These are phyloP conservation scores for Alces alces DNA, from an alignment of 2,113 vertebrate species.

Conservation along the genomic window DNA sequence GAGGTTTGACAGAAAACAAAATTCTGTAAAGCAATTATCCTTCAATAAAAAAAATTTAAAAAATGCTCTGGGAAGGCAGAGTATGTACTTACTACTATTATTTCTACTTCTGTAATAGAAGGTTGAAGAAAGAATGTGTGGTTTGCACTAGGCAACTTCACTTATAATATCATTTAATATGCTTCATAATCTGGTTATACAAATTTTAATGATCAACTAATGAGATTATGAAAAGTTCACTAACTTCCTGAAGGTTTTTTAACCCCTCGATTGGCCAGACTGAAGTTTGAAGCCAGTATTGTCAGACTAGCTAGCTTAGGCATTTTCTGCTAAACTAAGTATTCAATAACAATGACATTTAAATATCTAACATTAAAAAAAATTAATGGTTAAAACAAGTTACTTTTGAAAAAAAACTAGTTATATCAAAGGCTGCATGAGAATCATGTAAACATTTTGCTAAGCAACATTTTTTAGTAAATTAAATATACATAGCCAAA, in stretches of 20 bases:
- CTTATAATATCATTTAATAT: background rate
- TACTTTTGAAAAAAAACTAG: background rate
- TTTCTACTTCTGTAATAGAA: background rate
- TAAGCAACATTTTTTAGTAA: slow-evolving; percentile 13
- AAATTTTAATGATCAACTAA: background rate
- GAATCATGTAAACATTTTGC: background rate
- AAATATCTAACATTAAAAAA: background rate
- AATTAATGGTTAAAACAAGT: background rate
- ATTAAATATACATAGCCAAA: background rate
- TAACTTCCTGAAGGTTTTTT: background rate
- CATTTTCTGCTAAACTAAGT: background rate
- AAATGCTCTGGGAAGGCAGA: background rate
- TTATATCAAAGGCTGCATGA: background rate
- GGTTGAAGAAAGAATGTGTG: background rate
- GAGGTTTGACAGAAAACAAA: background rate
- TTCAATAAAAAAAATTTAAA: background rate
- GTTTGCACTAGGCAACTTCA: background rate
- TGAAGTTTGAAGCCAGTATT: background rate
- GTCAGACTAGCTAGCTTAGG: background rate
- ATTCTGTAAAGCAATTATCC: background rate
- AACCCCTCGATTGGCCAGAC: background rate
- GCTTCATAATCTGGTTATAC: background rate
- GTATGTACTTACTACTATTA: background rate
- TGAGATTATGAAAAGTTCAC: background rate
- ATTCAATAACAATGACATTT: background rate